Percentiles rank a stretch among this genome's conserved stretches.
phyloP scores from a whole-genome alignment of 1,140 invertebrate genomes.

The Lepidurus couesii region DNA sequence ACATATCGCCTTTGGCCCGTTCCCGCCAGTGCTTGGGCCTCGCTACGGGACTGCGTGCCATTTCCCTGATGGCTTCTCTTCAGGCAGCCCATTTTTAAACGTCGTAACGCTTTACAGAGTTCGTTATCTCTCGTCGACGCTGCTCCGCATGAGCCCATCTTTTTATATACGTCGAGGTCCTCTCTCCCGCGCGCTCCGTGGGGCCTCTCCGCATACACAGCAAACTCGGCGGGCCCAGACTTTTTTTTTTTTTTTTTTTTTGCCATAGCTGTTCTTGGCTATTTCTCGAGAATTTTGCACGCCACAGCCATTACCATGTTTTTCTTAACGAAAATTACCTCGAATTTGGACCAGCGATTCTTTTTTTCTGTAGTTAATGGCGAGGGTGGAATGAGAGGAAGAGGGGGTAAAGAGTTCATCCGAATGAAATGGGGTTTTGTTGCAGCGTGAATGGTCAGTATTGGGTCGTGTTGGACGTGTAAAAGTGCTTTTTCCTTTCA shows the following conservation, averaged over 20 bases:
- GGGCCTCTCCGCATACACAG: constrained; percentile 6
- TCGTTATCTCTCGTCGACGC: constrained; percentile 20
- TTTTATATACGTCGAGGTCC: constrained; percentile 11
- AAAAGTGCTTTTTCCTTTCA: not conserved
- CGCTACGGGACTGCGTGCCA: constrained; percentile 20
- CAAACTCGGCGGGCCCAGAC: constrained; percentile 12
- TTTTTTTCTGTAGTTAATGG: not conserved
- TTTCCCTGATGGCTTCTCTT: constrained; percentile 21
- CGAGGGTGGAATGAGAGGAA: not conserved
- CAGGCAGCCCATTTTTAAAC: constrained; percentile 21
- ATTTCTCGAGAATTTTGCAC: not conserved
- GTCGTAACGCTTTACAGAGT: constrained; percentile 21
- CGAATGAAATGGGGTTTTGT: not conserved
- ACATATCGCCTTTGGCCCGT: constrained; percentile 20
- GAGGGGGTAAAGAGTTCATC: not conserved
- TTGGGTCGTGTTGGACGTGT: not conserved
- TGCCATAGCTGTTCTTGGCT: not conserved
- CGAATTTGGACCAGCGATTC: not conserved
- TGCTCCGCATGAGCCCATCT: constrained; percentile 20
- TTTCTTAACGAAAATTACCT: not conserved
- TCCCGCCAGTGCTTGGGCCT: constrained; percentile 20
- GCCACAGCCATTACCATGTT: not conserved
- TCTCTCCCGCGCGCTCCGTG: constrained; percentile 20
- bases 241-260: not conserved
- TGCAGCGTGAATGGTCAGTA: constrained; percentile 3